These are phyloP conservation scores for Xylophagus ater DNA, from an alignment of 2,888 invertebrate genomes.

Conservation along the genomic window DNA sequence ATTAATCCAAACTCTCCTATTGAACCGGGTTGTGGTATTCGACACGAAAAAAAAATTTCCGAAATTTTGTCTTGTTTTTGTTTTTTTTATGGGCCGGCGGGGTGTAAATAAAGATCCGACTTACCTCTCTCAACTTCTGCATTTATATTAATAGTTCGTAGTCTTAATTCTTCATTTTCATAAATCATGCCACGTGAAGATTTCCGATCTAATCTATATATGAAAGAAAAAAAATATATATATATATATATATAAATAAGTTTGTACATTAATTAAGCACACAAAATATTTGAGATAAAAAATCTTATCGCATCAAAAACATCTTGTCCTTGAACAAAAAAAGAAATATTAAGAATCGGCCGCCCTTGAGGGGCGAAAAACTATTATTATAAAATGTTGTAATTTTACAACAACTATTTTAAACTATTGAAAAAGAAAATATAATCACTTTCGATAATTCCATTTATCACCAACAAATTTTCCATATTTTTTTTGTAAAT, in stretches of 20 bases:
- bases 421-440: neutral
- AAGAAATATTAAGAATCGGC: too few species aligned
- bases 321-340: too few species aligned
- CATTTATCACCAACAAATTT: conserved; percentile 11
- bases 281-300: neutral
- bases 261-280: neutral
- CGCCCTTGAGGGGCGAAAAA: too few species aligned
- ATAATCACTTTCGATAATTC: conserved; percentile 11
- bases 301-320: too few species aligned
- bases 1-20: too few species aligned
- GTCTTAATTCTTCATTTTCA: conserved; percentile 82
- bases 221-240: conserved; percentile 17
- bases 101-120: conserved; percentile 9
- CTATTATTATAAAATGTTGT: too few species aligned
- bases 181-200: conserved; percentile 88
- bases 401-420: neutral
- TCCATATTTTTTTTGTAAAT: conserved; percentile 9
- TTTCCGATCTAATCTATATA: conserved; percentile 81
- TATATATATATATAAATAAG: neutral
- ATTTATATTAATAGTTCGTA: conserved; percentile 83
- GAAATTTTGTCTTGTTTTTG: too few species aligned
- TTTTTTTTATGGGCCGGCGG: too few species aligned
- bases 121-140: conserved; percentile 85
- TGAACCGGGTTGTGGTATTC: too few species aligned
- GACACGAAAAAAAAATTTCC: too few species aligned